These are phyloP conservation scores for Oligia latruncula DNA, from an alignment of 2,888 invertebrate genomes.

Conservation along the genomic window DNA sequence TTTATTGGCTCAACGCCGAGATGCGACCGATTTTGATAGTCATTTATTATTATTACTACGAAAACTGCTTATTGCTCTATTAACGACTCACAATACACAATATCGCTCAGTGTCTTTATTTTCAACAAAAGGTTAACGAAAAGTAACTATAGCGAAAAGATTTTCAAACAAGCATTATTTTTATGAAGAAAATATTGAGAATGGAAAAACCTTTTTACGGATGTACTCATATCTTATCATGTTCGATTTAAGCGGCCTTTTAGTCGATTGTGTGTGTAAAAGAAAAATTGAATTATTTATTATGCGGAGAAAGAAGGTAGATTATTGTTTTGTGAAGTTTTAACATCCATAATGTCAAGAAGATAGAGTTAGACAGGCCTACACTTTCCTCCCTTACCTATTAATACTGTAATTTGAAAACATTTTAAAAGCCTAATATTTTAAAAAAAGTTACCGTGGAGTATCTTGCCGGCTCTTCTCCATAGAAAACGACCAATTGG, in stretches of 20 bases:
- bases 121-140: not conserved
- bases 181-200: conserved; percentile 17
- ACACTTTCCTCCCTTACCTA: too few relatives aligned
- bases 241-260: conserved; percentile 43
- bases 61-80: not conserved
- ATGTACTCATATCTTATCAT: conserved; percentile 11
- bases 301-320: not conserved
- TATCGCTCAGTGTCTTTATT: not conserved
- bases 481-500: too few relatives aligned
- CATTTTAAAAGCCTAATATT: too few relatives aligned
- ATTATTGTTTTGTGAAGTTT: not conserved
- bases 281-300: not conserved
- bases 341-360: not conserved
- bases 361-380: not conserved
- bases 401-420: too few relatives aligned
- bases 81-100: not conserved
- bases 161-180: conserved; percentile 38
- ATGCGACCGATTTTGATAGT: not conserved
- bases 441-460: too few relatives aligned
- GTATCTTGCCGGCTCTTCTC: too few relatives aligned
- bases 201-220: conserved; percentile 24
- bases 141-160: not conserved
- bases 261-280: not conserved
- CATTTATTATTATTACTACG: not conserved
- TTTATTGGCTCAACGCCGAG: conserved; percentile 5